Conservation (phyloP, 2,113 vertebrate genomes). For the Cercopithecus mona region DNA sequence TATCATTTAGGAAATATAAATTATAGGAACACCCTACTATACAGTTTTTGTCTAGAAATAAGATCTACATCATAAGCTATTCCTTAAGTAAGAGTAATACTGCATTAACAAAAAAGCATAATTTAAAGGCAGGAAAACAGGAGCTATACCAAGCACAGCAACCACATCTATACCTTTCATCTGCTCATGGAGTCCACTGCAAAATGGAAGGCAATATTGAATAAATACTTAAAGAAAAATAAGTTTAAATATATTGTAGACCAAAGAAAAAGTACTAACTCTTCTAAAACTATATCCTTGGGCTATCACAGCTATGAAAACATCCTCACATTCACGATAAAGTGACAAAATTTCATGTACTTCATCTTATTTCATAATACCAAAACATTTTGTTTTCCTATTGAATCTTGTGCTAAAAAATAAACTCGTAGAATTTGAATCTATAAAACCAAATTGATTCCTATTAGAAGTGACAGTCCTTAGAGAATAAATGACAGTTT, state of each 20-base stretch:
- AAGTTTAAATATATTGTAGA: background rate
- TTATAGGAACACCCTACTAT: background rate
- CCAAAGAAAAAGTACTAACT: background rate
- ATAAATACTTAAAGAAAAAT: background rate
- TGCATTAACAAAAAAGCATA: background rate
- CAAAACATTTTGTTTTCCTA: slow-evolving; percentile 13
- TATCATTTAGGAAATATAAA: background rate
- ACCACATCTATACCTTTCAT: background rate
- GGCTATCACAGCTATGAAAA: background rate
- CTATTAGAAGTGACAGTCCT: slow-evolving; percentile 21
- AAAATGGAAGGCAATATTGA: background rate
- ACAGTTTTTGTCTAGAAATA: background rate
- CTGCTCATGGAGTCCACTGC: background rate
- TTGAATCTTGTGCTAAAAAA: background rate
- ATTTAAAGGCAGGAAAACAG: background rate
- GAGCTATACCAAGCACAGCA: background rate
- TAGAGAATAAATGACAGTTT: slow-evolving; percentile 28
- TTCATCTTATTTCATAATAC: background rate
- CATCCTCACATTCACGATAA: background rate
- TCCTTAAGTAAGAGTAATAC: background rate
- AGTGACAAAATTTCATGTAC: slow-evolving; percentile 11
- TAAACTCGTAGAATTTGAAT: slow-evolving; percentile 15
- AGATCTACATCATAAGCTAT: background rate
- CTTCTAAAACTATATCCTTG: background rate
- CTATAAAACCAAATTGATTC: slow-evolving; percentile 52